phyloP scores from a whole-genome alignment of 64 coral and sea anemone genomes.

The Platygyra sinensis region DNA sequence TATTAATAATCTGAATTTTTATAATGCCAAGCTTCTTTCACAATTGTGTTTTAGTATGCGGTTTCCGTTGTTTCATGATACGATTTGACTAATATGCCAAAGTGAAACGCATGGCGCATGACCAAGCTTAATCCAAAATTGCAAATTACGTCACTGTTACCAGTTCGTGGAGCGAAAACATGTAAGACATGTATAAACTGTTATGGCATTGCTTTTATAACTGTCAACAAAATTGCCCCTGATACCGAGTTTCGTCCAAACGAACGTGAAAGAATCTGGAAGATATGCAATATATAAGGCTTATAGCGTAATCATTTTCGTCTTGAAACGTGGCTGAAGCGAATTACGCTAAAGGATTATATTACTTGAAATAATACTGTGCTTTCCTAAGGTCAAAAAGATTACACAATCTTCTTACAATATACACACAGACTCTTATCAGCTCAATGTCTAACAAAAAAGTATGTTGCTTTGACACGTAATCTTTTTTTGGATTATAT shows the following conservation, averaged over 20 bases:
- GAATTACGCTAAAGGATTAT: not conserved
- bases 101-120: not conserved
- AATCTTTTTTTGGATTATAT: not conserved
- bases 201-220: not conserved
- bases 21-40: not conserved
- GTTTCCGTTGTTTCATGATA: not conserved
- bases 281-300: not conserved
- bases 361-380: not conserved
- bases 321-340: not conserved
- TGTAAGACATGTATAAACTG: too few species aligned
- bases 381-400: not conserved
- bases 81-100: not conserved
- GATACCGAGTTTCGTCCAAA: too few species aligned
- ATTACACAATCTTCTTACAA: constrained; percentile 1
- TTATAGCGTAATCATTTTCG: not conserved
- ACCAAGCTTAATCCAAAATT: too few species aligned
- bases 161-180: too few species aligned
- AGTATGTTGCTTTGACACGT: constrained; percentile 9
- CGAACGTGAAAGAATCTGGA: not conserved
- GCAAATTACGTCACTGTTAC: too few species aligned
- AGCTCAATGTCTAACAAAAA: not conserved
- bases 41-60: not conserved
- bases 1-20: not conserved
- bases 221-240: not conserved
- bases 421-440: not conserved